Evolutionary conservation across 1,140 invertebrate genomes (phyloP).

Genomic region (Harpegnathos saltator): DNA sequence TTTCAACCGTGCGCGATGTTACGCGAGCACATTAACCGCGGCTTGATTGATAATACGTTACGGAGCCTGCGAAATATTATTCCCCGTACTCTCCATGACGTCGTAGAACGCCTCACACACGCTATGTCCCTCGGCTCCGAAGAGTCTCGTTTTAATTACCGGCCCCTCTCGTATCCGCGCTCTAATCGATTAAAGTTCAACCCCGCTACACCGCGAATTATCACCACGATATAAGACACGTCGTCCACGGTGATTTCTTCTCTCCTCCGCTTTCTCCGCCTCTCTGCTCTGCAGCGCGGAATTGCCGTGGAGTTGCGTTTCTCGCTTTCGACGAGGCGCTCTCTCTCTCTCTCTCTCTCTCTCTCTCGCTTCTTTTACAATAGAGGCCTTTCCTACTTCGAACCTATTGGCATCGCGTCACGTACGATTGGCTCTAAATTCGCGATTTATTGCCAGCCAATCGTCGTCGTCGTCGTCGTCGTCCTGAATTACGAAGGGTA

Average conservation of each 20-base stretch:
- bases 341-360: no score
- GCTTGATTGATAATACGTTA: conserved; percentile 32
- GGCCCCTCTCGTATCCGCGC: no score
- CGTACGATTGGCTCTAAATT: conserved; percentile 27
- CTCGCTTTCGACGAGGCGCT: background rate
- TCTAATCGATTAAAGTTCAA: no score
- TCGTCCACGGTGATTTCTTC: no score
- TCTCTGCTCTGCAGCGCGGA: background rate
- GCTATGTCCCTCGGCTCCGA: no score
- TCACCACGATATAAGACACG: no score
- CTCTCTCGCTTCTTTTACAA: no score
- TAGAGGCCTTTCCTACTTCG: background rate
- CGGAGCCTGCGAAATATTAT: conserved; percentile 13
- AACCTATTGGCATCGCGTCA: background rate
- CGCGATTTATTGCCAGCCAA: conserved; percentile 24
- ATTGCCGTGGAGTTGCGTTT: conserved; percentile 5
- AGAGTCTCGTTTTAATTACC: no score
- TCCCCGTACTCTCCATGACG: background rate
- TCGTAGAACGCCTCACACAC: background rate
- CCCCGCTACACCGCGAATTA: no score
- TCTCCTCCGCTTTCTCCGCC: no score
- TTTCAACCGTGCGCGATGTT: background rate
- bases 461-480: conserved; percentile 21
- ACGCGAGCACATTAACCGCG: background rate
- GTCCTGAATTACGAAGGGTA: conserved; percentile 30